These are phyloP conservation scores for Nemapogon koenigi DNA, from an alignment of 2,888 invertebrate species.

Conservation along the genomic window DNA sequence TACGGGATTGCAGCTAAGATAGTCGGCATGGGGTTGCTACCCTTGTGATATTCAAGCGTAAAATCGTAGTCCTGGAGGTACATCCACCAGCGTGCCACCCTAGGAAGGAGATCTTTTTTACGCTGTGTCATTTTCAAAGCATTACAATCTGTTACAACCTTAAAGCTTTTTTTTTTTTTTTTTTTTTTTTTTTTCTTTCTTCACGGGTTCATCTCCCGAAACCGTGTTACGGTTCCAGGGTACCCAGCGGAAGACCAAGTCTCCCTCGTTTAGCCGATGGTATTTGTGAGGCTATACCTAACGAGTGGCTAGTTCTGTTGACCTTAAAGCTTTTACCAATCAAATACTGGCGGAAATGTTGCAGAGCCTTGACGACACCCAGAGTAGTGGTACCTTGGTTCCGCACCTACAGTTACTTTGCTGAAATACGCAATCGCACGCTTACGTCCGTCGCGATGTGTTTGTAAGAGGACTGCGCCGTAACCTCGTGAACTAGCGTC, in stretches of 20 bases:
- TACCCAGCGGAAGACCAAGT: no score
- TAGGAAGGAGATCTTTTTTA: constrained; percentile 22
- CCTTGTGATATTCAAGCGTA: constrained; percentile 17
- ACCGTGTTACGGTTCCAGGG: no score
- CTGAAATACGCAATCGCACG: constrained; percentile 16
- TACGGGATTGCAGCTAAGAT: constrained; percentile 11
- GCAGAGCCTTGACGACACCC: constrained; percentile 17
- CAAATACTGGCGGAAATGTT: constrained; percentile 18
- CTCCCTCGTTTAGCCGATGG: no score
- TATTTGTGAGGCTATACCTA: no score
- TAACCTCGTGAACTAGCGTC: constrained; percentile 22
- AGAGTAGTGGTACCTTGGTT: constrained; percentile 16
- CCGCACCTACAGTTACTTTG: constrained; percentile 16
- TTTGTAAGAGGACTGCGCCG: constrained; percentile 23
- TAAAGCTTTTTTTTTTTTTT: no score
- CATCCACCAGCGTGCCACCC: constrained; percentile 25
- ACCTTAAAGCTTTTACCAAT: constrained; percentile 17
- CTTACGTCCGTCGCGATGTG: constrained; percentile 12
- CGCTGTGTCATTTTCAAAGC: constrained; percentile 21
- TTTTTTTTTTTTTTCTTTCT: no score
- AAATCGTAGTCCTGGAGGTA: constrained; percentile 21
- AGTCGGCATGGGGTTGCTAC: constrained; percentile 10
- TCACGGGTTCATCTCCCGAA: no score
- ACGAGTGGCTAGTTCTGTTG: no score
- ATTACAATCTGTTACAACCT: constrained; percentile 28